phyloP scores from a whole-genome alignment of 1,140 invertebrate species.

The Choristoneura fumiferana region DNA sequence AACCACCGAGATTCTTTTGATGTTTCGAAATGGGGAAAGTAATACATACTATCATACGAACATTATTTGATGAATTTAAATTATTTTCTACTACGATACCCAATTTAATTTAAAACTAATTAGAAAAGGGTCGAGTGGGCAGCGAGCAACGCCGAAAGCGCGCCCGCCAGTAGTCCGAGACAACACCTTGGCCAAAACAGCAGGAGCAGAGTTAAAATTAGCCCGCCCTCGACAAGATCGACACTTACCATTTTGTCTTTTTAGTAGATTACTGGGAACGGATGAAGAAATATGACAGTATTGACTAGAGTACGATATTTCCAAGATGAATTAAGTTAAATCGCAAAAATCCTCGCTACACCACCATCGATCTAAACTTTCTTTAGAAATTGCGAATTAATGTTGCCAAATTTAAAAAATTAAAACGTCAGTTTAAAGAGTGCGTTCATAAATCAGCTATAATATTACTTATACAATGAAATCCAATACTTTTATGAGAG shows the following conservation, averaged over 20 bases:
- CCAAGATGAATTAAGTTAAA: conserved; percentile 1
- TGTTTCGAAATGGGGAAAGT: no score
- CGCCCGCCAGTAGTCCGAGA: background rate
- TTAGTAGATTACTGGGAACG: conserved; percentile 19
- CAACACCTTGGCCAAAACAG: conserved; percentile 18
- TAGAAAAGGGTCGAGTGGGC: background rate
- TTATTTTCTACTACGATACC: no score
- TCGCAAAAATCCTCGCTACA: conserved; percentile 26
- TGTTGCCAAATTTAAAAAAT: conserved; percentile 21
- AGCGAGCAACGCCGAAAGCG: background rate
- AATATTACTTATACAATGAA: no score
- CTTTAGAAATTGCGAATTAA: conserved; percentile 24
- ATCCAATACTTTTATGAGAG: no score
- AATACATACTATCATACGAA: no score
- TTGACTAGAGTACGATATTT: background rate
- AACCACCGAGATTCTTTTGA: no score
- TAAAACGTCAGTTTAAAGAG: conserved; percentile 19
- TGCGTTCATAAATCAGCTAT: background rate
- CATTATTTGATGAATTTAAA: no score
- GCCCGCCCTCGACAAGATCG: background rate
- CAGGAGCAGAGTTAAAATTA: conserved; percentile 22
- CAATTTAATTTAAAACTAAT: no score
- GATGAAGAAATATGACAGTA: background rate
- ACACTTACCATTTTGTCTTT: conserved; percentile 48
- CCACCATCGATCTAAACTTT: conserved; percentile 55